phyloP scores from a whole-genome alignment of 2,113 vertebrate genomes.

The Isurus oxyrinchus region DNA sequence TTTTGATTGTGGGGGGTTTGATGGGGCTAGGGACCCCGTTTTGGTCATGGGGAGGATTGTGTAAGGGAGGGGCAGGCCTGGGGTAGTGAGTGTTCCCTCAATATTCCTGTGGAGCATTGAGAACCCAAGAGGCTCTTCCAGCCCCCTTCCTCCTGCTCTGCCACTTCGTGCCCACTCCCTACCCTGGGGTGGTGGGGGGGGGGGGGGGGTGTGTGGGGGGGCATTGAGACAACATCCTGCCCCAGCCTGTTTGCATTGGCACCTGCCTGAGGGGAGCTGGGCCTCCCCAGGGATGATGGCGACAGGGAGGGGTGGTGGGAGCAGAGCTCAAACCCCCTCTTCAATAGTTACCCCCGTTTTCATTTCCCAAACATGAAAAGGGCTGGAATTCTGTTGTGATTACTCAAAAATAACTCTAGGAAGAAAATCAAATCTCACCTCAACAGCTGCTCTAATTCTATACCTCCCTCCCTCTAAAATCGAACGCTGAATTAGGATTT shows the following conservation, averaged over 20 bases:
- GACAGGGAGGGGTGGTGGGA: too few relatives aligned
- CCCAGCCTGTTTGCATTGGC: neutral
- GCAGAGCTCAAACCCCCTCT: too few relatives aligned
- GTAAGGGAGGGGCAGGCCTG: neutral
- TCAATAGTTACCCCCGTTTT: neutral
- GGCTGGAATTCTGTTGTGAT: neutral
- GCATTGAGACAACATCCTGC: neutral
- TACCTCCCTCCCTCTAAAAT: neutral
- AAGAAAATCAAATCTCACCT: neutral
- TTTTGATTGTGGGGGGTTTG: neutral
- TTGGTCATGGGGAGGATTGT: neutral
- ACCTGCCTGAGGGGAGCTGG: neutral
- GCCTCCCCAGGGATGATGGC: neutral
- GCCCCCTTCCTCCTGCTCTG: neutral
- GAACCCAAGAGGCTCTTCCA: neutral
- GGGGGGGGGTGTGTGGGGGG: too few relatives aligned
- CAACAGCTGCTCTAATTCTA: neutral
- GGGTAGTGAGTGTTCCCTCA: neutral
- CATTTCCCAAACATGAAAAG: neutral
- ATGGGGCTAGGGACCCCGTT: too few relatives aligned
- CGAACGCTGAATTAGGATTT: neutral
- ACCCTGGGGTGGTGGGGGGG: neutral
- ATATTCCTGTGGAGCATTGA: too few relatives aligned
- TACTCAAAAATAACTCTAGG: too few relatives aligned
- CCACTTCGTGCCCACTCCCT: too few relatives aligned